Evolutionary conservation across 2,113 vertebrate species (phyloP).

Genomic region (Nycticebus coucang): DNA sequence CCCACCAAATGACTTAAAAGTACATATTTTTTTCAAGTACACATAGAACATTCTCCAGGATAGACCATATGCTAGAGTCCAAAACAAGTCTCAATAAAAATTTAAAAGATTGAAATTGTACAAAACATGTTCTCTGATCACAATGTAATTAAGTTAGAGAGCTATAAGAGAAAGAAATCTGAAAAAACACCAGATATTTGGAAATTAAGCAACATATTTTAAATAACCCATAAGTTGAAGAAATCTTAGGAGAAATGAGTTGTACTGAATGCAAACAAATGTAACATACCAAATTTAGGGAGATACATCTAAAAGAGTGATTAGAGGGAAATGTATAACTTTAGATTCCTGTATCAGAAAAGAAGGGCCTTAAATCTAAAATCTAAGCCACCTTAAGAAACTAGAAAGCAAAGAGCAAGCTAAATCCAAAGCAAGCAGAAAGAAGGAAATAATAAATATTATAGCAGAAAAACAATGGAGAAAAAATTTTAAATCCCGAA

Average conservation of each 20-base stretch:
- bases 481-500: neutral
- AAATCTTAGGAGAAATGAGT: neutral
- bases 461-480: neutral
- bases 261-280: neutral
- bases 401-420: neutral
- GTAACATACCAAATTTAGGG: neutral
- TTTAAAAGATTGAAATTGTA: neutral
- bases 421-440: neutral
- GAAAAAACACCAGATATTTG: neutral
- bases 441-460: neutral
- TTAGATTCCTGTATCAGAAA: neutral
- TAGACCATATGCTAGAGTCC: neutral
- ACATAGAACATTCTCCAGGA: constrained; percentile 8
- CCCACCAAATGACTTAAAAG: neutral
- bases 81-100: constrained; percentile 49
- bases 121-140: neutral
- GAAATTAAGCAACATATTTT: neutral
- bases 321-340: neutral
- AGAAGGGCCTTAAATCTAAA: neutral
- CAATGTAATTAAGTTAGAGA: neutral
- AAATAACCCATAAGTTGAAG: neutral
- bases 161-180: neutral
- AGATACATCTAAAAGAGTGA: neutral
- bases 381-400: neutral
- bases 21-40: neutral